Evolutionary conservation across 2,113 vertebrate genomes (phyloP).

Genomic region (Aldabrachelys gigantea): DNA sequence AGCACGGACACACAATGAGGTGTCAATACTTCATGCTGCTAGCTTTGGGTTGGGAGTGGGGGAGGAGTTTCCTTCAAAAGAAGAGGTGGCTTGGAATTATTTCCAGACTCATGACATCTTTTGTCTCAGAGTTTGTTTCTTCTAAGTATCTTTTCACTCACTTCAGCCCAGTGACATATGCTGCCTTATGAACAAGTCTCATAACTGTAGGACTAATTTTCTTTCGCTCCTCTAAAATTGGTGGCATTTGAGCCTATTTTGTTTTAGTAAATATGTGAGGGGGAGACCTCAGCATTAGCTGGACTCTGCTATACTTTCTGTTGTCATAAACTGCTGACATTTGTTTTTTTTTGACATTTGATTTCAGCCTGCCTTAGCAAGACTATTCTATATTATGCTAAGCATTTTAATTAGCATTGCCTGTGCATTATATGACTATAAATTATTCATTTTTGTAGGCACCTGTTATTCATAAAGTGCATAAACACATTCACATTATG

Average conservation of each 20-base stretch:
- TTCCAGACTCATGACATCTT: background rate
- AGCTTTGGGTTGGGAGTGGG: background rate
- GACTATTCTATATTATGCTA: accelerated
- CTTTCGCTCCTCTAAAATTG: background rate
- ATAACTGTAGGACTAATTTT: background rate
- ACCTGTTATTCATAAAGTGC: background rate
- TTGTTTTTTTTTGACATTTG: background rate
- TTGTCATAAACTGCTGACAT: background rate
- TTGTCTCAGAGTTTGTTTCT: background rate
- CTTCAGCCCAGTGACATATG: background rate
- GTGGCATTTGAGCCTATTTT: background rate
- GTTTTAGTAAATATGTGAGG: background rate
- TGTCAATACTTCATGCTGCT: background rate
- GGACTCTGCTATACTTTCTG: background rate
- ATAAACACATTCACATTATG: background rate
- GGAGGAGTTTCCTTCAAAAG: background rate
- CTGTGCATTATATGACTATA: background rate
- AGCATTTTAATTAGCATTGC: accelerated
- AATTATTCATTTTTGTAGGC: background rate
- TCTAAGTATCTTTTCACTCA: background rate
- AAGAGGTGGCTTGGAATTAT: background rate
- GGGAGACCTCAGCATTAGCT: background rate
- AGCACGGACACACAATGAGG: background rate
- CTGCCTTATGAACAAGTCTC: background rate
- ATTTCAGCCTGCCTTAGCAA: background rate